phyloP scores from a whole-genome alignment of 1,140 invertebrate genomes.

The Pogonomyrmex californicus region DNA sequence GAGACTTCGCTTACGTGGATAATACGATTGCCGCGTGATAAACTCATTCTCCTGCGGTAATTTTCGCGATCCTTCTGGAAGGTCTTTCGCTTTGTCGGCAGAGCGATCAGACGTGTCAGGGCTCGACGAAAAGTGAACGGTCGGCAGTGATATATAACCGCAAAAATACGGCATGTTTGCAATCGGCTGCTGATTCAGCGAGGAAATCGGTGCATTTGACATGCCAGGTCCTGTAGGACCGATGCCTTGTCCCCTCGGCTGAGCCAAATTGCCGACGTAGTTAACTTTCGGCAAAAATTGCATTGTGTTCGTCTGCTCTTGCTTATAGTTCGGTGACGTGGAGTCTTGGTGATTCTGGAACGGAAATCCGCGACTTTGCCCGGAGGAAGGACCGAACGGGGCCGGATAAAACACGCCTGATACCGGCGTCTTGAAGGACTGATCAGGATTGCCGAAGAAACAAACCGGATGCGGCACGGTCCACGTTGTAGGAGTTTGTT shows the following conservation, averaged over 20 bases:
- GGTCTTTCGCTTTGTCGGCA: background rate
- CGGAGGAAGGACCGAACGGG: background rate
- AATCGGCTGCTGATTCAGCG: conserved; percentile 31
- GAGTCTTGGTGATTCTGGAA: conserved; percentile 19
- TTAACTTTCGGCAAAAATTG: conserved; percentile 19
- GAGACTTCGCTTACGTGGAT: background rate
- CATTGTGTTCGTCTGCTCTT: conserved; percentile 48
- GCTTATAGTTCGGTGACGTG: conserved; percentile 15
- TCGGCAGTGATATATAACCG: conserved; percentile 72
- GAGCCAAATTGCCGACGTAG: background rate
- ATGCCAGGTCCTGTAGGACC: conserved; percentile 6
- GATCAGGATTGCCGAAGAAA: conserved; percentile 61
- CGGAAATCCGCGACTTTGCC: background rate
- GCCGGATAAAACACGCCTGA: conserved; percentile 18
- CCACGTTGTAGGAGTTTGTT: conserved; percentile 63
- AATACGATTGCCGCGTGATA: background rate
- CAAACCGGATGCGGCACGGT: conserved; percentile 66
- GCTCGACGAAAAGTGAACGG: conserved; percentile 71
- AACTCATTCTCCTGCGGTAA: no score
- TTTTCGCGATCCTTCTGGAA: background rate
- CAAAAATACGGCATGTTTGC: conserved; percentile 74
- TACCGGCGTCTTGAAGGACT: background rate
- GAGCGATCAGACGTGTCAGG: background rate
- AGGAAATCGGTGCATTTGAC: conserved; percentile 4
- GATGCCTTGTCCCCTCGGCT: background rate